Base-by-base conservation (phyloP, 2,113 vertebrate species). In the Sminthopsis crassicaudata region DNA sequence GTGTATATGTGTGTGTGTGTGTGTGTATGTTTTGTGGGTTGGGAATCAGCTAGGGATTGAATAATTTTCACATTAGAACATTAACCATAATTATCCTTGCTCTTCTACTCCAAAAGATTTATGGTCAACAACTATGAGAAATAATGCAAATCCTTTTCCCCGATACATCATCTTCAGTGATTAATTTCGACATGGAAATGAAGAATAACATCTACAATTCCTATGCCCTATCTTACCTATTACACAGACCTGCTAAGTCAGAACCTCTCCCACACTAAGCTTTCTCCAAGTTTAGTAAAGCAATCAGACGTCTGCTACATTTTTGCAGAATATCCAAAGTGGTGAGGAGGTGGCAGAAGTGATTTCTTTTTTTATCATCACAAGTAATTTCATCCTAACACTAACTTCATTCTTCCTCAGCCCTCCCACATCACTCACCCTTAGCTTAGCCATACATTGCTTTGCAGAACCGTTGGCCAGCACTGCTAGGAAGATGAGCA, bases 281-380 rank as follows among this genome's bases (percentile, higher is more conserved):
- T 8, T 42, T 84, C 67, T 84, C n/a, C n/a, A 84, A 84, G 67
- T 42, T 84, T 84, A 84, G 67, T 84, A 84, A 84, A 84, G 67
- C 67, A 84, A 42, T 84, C 67, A 84, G 67, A 84, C 67, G 67
- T 84, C 67, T 84, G 67, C 23, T 84, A 84, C 67, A 42, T 84
- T 42, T 84, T 84, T 84, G 22, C 67, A 84, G 67, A 84, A n/a
- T 42, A 84, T 84, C 67, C 67, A 84, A 84, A 84, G 67, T 84
- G 67, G n/a, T 23, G 67, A 84, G 67, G 67, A 84, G 67, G 67
- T 84, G 67, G 67, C n/a, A 84, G n/a, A 84, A 84, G 67, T 84
- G 67, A 84, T 84, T 84, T 84, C 67, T 84, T 84, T 84, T 84
- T 84, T 84, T 84, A 84, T 84, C 67, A 84, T 42, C 67, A 84